Evolutionary conservation across 2,113 vertebrate species (phyloP).

Genomic region (Xerus inauris): DNA sequence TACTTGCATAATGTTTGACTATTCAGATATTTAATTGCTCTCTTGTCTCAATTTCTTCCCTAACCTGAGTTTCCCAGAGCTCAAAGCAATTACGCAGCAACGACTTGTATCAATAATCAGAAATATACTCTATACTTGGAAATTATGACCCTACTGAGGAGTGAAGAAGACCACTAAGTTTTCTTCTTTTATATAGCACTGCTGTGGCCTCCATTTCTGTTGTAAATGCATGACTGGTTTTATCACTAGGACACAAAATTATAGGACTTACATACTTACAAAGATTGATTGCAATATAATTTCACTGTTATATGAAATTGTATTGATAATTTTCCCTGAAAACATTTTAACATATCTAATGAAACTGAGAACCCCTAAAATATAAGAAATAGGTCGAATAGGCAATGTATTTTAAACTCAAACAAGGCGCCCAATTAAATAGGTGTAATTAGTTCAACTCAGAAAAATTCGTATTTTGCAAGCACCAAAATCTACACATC

Average conservation of each 20-base stretch:
- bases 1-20: background rate
- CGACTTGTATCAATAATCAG: background rate
- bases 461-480: constrained; percentile 48
- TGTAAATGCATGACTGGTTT: background rate
- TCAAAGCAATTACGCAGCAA: background rate
- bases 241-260: constrained; percentile 23
- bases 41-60: background rate
- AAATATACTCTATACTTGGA: background rate
- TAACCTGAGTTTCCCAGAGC: background rate
- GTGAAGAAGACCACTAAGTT: background rate
- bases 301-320: constrained; percentile 73
- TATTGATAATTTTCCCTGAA: constrained; percentile 79
- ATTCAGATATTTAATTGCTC: background rate
- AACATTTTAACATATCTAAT: constrained; percentile 71
- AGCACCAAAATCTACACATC: background rate
- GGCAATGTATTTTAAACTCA: constrained; percentile 65
- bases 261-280: constrained; percentile 31
- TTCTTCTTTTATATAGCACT: background rate
- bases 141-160: background rate
- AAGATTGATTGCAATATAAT: constrained; percentile 72
- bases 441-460: background rate
- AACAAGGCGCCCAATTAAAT: constrained; percentile 47
- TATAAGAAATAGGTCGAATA: constrained; percentile 46
- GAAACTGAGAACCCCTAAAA: constrained; percentile 71
- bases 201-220: background rate